Conservation (phyloP, 2,797 vertebrate genomes). For the Malacoctenus gilli region DNA sequence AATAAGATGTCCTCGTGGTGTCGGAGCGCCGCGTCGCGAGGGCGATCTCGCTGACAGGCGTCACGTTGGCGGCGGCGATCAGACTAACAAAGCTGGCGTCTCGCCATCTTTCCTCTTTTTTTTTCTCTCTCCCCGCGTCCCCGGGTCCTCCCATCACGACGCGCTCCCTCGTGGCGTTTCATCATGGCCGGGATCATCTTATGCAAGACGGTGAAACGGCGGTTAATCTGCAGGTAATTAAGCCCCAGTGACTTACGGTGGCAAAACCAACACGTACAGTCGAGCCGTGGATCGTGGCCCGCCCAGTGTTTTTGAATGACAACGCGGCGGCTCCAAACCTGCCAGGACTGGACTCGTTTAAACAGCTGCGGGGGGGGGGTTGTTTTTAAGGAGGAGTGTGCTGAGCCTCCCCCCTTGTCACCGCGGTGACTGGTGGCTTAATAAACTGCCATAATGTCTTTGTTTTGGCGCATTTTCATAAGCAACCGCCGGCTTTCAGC, state of each 20-base stretch:
- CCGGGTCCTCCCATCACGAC: slow-evolving; percentile 74
- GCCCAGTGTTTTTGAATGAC: slow-evolving; percentile 47
- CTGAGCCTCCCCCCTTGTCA: neutral
- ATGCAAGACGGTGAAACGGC: slow-evolving; percentile 90
- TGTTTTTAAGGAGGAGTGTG: slow-evolving; percentile 7
- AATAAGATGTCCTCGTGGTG: slow-evolving; percentile 57
- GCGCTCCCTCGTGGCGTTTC: slow-evolving; percentile 81
- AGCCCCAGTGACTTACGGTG: slow-evolving; percentile 85
- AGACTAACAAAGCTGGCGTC: slow-evolving; percentile 70
- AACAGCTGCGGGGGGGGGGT: neutral
- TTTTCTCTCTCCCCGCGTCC: too few relatives aligned
- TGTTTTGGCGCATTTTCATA: neutral
- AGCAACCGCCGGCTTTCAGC: neutral
- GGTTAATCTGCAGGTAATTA: slow-evolving; percentile 88
- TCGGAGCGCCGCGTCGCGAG: slow-evolving; percentile 64
- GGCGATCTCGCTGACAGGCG: slow-evolving; percentile 60
- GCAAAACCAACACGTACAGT: slow-evolving; percentile 69
- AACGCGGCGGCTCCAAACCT: neutral
- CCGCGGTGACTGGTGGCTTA: slow-evolving; percentile 17
- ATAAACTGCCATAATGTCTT: slow-evolving; percentile 11
- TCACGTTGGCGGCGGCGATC: slow-evolving; percentile 64
- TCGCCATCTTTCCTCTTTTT: slow-evolving; percentile 72
- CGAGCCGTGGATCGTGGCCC: slow-evolving; percentile 33
- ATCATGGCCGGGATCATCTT: slow-evolving; percentile 87
- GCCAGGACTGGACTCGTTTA: neutral